Percentiles rank a stretch among this genome's conserved stretches.
These are phyloP conservation scores for Zophobas atratus DNA, from an alignment of 1,140 invertebrate species.

Conservation along the genomic window DNA sequence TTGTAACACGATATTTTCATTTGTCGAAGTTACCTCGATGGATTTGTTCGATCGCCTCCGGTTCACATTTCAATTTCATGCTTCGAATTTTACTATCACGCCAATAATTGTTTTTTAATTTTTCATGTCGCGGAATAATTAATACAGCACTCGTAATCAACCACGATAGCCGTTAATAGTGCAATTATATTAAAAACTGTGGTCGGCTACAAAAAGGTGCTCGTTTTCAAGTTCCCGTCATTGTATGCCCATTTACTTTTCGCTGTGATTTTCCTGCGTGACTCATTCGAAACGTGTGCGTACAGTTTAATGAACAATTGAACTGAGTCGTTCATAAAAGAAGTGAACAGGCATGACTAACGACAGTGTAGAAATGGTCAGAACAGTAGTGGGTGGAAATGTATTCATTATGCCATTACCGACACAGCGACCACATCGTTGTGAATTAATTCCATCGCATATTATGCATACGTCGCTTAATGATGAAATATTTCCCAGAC, in stretches of 20 bases:
- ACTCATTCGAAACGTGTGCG: constrained; percentile 13
- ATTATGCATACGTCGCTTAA: constrained; percentile 12
- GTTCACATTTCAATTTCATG: too few species aligned
- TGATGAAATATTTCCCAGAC: constrained; percentile 19
- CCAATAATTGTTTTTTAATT: too few species aligned
- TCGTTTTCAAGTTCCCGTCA: too few species aligned
- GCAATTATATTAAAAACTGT: too few species aligned
- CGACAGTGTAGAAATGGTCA: constrained; percentile 23
- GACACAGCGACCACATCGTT: constrained; percentile 5
- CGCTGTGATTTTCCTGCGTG: constrained; percentile 6
- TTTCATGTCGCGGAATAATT: too few species aligned
- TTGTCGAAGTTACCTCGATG: too few species aligned
- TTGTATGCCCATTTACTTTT: background rate
- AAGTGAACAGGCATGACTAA: constrained; percentile 18
- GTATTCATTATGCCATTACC: constrained; percentile 29
- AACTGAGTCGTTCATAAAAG: constrained; percentile 27
- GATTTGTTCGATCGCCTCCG: too few species aligned
- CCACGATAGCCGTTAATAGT: too few species aligned
- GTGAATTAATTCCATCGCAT: constrained; percentile 20
- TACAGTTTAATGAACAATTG: constrained; percentile 27
- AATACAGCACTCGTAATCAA: too few species aligned
- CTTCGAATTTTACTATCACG: too few species aligned
- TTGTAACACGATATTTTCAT: too few species aligned
- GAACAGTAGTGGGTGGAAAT: constrained; percentile 31
- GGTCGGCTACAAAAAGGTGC: too few species aligned